Conservation (phyloP, 1,140 invertebrate species). For the Drusus annulatus region DNA sequence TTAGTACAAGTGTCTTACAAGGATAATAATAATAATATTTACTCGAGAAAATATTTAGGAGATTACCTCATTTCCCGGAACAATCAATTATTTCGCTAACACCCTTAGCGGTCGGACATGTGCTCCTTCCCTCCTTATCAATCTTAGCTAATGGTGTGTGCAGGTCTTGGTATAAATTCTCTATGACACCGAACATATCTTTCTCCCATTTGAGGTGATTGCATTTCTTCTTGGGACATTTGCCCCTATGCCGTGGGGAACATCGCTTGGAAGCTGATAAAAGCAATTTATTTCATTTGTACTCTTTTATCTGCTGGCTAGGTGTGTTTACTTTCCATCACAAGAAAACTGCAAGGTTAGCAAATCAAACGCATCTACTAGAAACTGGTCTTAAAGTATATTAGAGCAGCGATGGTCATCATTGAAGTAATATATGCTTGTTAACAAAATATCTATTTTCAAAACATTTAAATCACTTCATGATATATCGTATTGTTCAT, state of each 20-base stretch:
- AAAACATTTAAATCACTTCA: no score
- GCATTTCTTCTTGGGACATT: slow-evolving; percentile 46
- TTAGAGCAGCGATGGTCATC: no score
- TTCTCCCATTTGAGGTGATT: slow-evolving; percentile 46
- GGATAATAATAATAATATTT: no score
- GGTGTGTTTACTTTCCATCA: not conserved
- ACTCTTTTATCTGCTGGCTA: slow-evolving; percentile 1
- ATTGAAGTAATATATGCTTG: no score
- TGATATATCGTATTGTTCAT: no score
- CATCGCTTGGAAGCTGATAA: not conserved
- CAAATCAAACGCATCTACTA: no score
- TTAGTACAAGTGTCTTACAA: no score
- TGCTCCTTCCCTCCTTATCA: slow-evolving; percentile 52
- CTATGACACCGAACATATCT: slow-evolving; percentile 47
- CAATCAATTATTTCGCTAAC: slow-evolving; percentile 56
- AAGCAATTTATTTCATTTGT: slow-evolving; percentile 22
- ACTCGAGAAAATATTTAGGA: not conserved
- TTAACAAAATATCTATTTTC: no score
- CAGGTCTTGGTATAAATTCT: slow-evolving; percentile 48
- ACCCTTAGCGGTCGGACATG: slow-evolving; percentile 46
- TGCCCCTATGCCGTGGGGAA: not conserved
- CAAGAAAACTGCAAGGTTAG: not conserved
- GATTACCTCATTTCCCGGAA: slow-evolving; percentile 21
- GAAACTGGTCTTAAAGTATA: no score
- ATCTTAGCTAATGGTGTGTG: slow-evolving; percentile 57